Conservation (phyloP, 2,797 vertebrate species). For the Gambelia wislizenii region DNA sequence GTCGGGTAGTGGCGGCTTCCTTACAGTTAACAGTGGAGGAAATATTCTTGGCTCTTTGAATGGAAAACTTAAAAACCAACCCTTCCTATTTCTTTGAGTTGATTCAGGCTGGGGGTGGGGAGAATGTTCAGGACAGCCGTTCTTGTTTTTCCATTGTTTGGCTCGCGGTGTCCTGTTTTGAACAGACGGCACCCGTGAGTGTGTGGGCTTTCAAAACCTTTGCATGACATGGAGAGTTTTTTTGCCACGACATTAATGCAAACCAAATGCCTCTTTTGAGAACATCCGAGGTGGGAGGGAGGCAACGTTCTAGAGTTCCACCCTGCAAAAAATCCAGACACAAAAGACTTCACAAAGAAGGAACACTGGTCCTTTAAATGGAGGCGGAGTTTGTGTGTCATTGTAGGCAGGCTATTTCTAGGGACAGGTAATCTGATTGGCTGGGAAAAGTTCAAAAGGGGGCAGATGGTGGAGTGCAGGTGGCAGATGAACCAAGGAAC, state of each 20-base stretch:
- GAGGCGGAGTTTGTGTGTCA: background rate
- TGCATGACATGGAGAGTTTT: slow-evolving; percentile 50
- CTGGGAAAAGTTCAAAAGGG: background rate
- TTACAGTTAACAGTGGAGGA: slow-evolving; percentile 47
- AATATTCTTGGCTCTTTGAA: slow-evolving; percentile 66
- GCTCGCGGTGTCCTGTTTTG: slow-evolving; percentile 42
- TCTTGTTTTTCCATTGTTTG: slow-evolving; percentile 57
- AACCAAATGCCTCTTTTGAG: slow-evolving; percentile 58
- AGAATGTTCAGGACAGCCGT: slow-evolving; percentile 44
- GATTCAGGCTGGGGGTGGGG: slow-evolving; percentile 9
- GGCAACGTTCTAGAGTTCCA: background rate
- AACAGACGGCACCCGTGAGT: slow-evolving; percentile 8
- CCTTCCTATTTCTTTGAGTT: slow-evolving; percentile 65
- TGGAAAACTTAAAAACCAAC: slow-evolving; percentile 62
- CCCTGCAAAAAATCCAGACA: background rate
- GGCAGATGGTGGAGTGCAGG: slow-evolving; percentile 1
- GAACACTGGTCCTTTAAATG: background rate
- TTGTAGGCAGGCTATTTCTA: background rate
- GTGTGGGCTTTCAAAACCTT: slow-evolving; percentile 40
- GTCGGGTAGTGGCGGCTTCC: background rate
- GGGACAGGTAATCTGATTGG: background rate
- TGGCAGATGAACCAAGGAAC: background rate
- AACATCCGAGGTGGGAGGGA: slow-evolving; percentile 17
- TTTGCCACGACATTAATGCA: slow-evolving; percentile 66
- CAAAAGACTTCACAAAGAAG: background rate